Evolutionary conservation across 2,113 vertebrate genomes (phyloP).

Genomic region (Mesocricetus auratus): DNA sequence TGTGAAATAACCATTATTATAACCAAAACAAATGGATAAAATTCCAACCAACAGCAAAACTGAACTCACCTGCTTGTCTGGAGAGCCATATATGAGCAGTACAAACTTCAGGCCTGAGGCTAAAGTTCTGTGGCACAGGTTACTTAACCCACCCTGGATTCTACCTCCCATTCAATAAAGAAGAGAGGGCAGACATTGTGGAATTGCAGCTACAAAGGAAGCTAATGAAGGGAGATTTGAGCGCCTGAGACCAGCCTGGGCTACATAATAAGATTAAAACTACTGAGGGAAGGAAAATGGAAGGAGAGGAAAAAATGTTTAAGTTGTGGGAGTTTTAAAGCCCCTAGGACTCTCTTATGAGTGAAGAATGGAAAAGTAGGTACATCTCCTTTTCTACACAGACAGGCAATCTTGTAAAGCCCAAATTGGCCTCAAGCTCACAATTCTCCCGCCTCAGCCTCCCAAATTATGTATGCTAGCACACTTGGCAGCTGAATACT

Average conservation of each 20-base stretch:
- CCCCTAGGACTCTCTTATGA: not conserved
- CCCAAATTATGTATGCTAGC: not conserved
- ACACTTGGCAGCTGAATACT: not conserved
- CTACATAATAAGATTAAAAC: not conserved
- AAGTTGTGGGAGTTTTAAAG: not conserved
- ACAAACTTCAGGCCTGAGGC: not conserved
- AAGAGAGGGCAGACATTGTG: not conserved
- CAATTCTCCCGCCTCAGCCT: not conserved
- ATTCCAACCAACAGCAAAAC: not conserved
- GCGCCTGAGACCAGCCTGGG: not conserved
- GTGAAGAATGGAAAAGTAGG: not conserved
- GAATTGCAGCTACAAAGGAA: not conserved
- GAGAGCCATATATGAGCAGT: not conserved
- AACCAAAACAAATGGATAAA: not conserved
- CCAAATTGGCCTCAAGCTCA: not conserved
- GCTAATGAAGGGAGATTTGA: not conserved
- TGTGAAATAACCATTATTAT: not conserved
- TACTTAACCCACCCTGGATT: not conserved
- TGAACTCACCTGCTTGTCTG: not conserved
- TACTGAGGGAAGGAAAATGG: not conserved
- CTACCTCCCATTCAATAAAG: not conserved
- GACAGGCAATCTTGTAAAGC: not conserved
- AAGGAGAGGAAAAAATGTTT: too few species aligned
- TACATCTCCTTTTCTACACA: not conserved
- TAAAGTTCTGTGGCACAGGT: not conserved